Percentiles rank a stretch among this genome's conserved stretches.
Conservation (phyloP, 2,113 vertebrate species). For the Emydura subglobosa region DNA sequence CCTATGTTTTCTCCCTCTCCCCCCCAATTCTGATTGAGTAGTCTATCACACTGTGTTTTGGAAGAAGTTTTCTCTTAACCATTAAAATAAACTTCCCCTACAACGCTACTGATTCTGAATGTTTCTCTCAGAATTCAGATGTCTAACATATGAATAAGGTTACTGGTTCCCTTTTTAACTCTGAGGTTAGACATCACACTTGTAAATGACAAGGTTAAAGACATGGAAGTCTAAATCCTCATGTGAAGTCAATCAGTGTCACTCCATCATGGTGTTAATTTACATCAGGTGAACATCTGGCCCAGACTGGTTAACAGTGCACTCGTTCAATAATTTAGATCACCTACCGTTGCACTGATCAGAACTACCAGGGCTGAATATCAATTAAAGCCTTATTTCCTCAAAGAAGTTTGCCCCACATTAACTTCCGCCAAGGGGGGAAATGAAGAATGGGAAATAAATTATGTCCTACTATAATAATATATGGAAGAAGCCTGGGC, state of each 20-base stretch:
- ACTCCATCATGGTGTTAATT: background rate
- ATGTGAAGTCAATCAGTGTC: background rate
- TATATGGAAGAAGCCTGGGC: background rate
- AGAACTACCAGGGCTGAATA: constrained; percentile 7
- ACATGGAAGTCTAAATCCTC: background rate
- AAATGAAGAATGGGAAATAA: background rate
- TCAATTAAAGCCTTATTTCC: background rate
- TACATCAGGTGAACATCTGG: background rate
- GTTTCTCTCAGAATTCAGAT: background rate
- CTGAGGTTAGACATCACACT: background rate
- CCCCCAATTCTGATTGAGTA: background rate
- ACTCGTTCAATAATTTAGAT: background rate
- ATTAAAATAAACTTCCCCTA: background rate
- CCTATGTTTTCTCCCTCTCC: background rate
- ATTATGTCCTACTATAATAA: background rate
- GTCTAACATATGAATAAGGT: background rate
- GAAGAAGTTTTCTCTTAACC: background rate
- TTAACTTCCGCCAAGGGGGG: background rate
- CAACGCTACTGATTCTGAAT: background rate
- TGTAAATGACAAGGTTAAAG: background rate
- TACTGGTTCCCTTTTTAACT: background rate
- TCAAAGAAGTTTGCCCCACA: background rate
- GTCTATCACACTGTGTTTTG: background rate
- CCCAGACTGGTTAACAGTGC: background rate
- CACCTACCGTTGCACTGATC: background rate